Conservation (phyloP, 2,797 vertebrate species). For the Bradypodion pumilum region DNA sequence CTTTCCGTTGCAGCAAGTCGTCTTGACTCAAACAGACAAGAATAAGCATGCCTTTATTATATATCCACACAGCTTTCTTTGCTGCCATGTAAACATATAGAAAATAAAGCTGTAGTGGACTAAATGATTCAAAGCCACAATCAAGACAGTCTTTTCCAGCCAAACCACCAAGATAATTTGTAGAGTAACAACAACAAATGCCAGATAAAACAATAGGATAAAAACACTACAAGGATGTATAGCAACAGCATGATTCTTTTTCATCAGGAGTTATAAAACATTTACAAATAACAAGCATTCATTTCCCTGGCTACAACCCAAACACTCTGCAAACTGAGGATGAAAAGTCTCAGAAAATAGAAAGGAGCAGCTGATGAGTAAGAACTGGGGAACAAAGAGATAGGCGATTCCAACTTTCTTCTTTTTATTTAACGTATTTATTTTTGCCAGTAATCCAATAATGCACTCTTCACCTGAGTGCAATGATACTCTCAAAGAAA, state of each 20-base stretch:
- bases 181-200: neutral
- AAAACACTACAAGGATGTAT: neutral
- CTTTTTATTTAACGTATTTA: no score
- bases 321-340: no score
- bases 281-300: neutral
- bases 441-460: no score
- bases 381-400: neutral
- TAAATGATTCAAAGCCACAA: neutral
- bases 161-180: neutral
- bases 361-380: neutral
- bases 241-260: slow-evolving; percentile 1
- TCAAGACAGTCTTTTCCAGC: neutral
- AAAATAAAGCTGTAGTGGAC: neutral
- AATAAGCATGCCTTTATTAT: slow-evolving; percentile 28
- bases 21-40: slow-evolving; percentile 9
- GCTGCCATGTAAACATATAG: slow-evolving; percentile 10
- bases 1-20: neutral
- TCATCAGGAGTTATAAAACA: slow-evolving; percentile 18
- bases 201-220: neutral
- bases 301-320: neutral
- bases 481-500: neutral
- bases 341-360: neutral
- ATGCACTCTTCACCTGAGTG: neutral
- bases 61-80: slow-evolving; percentile 18
- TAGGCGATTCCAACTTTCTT: neutral